Conservation (phyloP, 2,113 vertebrate genomes). For the Phrynosoma blainvillii region DNA sequence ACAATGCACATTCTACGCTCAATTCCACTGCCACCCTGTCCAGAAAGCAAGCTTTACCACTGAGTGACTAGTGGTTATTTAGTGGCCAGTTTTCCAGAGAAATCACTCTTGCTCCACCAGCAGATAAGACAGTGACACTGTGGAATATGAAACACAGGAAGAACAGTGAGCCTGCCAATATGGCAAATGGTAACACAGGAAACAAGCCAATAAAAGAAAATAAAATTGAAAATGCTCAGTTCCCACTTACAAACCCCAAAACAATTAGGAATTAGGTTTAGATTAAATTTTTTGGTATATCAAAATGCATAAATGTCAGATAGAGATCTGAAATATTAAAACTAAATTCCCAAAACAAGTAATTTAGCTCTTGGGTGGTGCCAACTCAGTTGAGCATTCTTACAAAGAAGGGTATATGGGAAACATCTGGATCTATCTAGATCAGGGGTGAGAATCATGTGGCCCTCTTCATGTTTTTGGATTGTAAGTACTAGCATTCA, state of each 20-base stretch:
- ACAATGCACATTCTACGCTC: background rate
- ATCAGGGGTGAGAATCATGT: too few species aligned
- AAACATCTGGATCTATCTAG: background rate
- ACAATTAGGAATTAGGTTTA: background rate
- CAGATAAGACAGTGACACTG: background rate
- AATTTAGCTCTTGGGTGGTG: background rate
- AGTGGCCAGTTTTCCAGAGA: background rate
- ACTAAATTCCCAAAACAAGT: background rate
- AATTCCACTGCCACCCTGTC: background rate
- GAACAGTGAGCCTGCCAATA: background rate
- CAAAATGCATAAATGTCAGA: background rate
- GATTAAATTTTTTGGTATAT: background rate
- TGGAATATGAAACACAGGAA: background rate
- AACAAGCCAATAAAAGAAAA: background rate
- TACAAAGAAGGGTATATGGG: constrained; percentile 7
- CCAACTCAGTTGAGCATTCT: background rate
- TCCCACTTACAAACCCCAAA: background rate
- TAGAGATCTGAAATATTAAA: background rate
- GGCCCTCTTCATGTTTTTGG: too few species aligned
- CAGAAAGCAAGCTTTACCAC: background rate
- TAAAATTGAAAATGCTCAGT: too few species aligned
- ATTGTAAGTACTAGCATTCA: too few species aligned
- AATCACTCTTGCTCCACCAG: background rate
- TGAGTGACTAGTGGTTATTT: background rate
- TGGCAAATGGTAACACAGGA: background rate